Evolutionary conservation across 2,113 vertebrate species (phyloP).

Genomic region (Oncorhynchus kisutch): DNA sequence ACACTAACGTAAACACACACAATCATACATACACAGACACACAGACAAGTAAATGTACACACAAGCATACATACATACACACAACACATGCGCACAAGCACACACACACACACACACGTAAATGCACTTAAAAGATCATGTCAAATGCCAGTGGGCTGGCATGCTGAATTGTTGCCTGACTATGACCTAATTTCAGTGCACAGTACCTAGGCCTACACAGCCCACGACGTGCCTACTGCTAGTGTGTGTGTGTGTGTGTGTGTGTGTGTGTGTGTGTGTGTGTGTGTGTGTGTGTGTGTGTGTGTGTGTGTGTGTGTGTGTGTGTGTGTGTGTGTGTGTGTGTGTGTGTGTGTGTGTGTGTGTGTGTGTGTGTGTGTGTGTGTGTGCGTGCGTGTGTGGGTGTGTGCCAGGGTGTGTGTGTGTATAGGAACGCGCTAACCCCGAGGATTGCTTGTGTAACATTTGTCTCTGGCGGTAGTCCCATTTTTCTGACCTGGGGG

Average conservation of each 20-base stretch:
- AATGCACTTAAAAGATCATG: constrained; percentile 16
- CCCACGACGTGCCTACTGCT: constrained; percentile 15
- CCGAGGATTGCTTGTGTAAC: constrained; percentile 25
- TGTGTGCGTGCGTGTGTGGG: no score
- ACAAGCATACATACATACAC: background rate
- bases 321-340: background rate
- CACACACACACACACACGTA: constrained; percentile 12
- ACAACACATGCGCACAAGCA: background rate
- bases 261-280: background rate
- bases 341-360: background rate
- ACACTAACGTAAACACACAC: constrained; percentile 12
- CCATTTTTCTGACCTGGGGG: background rate
- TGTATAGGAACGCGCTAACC: constrained; percentile 22
- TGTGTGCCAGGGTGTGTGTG: constrained; percentile 13
- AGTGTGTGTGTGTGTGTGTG: background rate
- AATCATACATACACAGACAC: constrained; percentile 9
- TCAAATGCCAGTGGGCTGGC: constrained; percentile 46
- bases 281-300: constrained; percentile 10
- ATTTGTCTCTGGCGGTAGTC: constrained; percentile 16
- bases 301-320: constrained; percentile 16
- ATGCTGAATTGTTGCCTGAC: constrained; percentile 20
- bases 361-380: no score
- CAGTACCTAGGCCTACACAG: constrained; percentile 42
- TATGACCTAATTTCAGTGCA: constrained; percentile 33
- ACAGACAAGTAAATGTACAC: constrained; percentile 29